These are phyloP conservation scores for Sebastes umbrosus DNA, from an alignment of 2,797 vertebrate species.

Conservation along the genomic window DNA sequence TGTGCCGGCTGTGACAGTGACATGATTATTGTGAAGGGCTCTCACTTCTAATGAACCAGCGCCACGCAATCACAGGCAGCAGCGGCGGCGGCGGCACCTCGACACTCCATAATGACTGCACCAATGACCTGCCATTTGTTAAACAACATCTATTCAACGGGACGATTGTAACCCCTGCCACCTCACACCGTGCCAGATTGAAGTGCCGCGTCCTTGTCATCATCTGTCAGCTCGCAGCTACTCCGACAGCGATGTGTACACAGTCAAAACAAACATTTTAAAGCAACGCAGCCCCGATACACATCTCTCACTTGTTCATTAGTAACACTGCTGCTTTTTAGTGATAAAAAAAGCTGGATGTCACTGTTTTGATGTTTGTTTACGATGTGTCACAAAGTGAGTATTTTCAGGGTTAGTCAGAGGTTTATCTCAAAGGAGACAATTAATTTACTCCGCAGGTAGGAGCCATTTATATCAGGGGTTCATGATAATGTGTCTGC, in stretches of 20 bases:
- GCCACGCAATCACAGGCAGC: conserved; percentile 53
- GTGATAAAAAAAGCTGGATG: not conserved
- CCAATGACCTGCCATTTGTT: conserved; percentile 63
- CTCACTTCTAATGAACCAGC: conserved; percentile 63
- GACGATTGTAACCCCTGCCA: conserved; percentile 27
- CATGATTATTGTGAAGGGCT: conserved; percentile 62
- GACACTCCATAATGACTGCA: conserved; percentile 55
- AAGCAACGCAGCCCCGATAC: conserved; percentile 5
- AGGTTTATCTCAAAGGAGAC: conserved; percentile 41
- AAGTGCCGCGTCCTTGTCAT: conserved; percentile 48
- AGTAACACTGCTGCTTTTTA: not conserved
- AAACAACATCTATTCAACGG: conserved; percentile 48
- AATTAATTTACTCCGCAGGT: conserved; percentile 39
- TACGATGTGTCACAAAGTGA: not conserved
- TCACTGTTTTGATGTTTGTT: conserved; percentile 50
- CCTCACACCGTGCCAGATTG: conserved; percentile 23
- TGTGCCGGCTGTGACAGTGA: conserved; percentile 66
- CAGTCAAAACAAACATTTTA: conserved; percentile 40
- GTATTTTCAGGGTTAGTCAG: conserved; percentile 1
- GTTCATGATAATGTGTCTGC: conserved; percentile 7
- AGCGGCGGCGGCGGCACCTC: not conserved
- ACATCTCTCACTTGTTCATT: conserved; percentile 27
- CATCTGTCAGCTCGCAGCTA: conserved; percentile 49
- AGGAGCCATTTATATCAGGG: conserved; percentile 17
- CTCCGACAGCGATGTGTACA: conserved; percentile 1